Conservation (phyloP, 2,797 vertebrate genomes). For the Clarias platycephalus region DNA sequence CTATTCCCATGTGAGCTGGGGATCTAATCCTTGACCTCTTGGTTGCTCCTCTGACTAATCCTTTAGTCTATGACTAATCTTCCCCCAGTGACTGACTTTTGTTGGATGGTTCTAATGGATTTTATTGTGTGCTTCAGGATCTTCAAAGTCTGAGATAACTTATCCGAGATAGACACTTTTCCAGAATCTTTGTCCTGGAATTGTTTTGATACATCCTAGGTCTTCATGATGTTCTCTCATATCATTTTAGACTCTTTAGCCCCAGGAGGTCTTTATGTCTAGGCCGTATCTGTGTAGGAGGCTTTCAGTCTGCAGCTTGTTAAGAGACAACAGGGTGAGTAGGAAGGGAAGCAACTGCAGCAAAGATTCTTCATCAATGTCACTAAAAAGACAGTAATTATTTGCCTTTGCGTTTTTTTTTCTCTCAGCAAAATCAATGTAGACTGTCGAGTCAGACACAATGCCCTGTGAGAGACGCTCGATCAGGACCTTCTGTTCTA, state of each 20-base stretch:
- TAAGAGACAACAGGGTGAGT: slow-evolving; percentile 26
- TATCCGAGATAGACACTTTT: background rate
- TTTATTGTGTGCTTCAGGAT: background rate
- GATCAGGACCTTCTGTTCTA: slow-evolving; percentile 16
- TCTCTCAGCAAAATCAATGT: slow-evolving; percentile 30
- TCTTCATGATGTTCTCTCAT: slow-evolving; percentile 1
- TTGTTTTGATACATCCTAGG: background rate
- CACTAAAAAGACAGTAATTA: slow-evolving; percentile 32
- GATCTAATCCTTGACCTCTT: background rate
- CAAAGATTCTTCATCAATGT: slow-evolving; percentile 28
- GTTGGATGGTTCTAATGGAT: background rate
- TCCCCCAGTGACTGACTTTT: background rate
- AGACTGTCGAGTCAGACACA: slow-evolving; percentile 22
- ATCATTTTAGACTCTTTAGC: background rate
- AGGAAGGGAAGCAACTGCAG: background rate
- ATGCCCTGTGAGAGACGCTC: background rate
- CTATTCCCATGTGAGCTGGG: background rate
- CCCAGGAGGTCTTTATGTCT: slow-evolving; percentile 28
- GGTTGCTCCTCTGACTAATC: background rate
- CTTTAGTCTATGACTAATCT: background rate
- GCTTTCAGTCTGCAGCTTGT: slow-evolving; percentile 22
- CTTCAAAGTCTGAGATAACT: background rate
- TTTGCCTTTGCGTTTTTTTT: slow-evolving; percentile 20
- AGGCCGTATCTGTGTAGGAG: slow-evolving; percentile 29
- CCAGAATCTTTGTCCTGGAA: background rate